phyloP scores from a whole-genome alignment of 2,888 invertebrate species.

The Drosophila planitibia region DNA sequence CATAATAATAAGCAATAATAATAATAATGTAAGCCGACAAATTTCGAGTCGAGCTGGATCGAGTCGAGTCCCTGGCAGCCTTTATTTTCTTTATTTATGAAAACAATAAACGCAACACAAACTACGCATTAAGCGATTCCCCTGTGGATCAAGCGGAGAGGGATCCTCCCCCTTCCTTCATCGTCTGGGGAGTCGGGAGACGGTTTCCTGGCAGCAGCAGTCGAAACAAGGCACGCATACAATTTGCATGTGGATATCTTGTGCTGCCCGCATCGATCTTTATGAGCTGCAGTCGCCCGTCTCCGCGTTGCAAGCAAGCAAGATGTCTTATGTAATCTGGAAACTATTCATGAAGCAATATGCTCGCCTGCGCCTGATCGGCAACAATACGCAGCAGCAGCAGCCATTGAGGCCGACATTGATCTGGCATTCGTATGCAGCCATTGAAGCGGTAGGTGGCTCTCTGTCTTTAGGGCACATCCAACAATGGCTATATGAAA shows the following conservation, averaged over 20 bases:
- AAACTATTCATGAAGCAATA: slow-evolving; percentile 84
- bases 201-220: slow-evolving; percentile 64
- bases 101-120: slow-evolving; percentile 77
- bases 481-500: slow-evolving; percentile 24
- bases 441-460: slow-evolving; percentile 61
- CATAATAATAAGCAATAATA: slow-evolving; percentile 66
- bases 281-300: slow-evolving; percentile 40
- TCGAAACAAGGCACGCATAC: slow-evolving; percentile 65
- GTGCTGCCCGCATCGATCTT: slow-evolving; percentile 58
- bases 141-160: slow-evolving; percentile 1
- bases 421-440: slow-evolving; percentile 76
- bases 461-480: slow-evolving; percentile 33
- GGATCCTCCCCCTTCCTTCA: neutral
- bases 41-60: slow-evolving; percentile 52
- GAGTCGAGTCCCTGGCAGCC: slow-evolving; percentile 25
- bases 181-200: slow-evolving; percentile 33
- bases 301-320: slow-evolving; percentile 18
- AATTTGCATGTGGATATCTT: slow-evolving; percentile 77
- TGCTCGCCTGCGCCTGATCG: slow-evolving; percentile 77
- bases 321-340: slow-evolving; percentile 85
- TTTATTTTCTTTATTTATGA: slow-evolving; percentile 69
- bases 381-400: slow-evolving; percentile 64
- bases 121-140: slow-evolving; percentile 65
- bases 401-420: slow-evolving; percentile 63
- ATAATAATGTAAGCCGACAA: slow-evolving; percentile 75